phyloP scores from a whole-genome alignment of 2,113 vertebrate species.

The Carettochelys insculpta region DNA sequence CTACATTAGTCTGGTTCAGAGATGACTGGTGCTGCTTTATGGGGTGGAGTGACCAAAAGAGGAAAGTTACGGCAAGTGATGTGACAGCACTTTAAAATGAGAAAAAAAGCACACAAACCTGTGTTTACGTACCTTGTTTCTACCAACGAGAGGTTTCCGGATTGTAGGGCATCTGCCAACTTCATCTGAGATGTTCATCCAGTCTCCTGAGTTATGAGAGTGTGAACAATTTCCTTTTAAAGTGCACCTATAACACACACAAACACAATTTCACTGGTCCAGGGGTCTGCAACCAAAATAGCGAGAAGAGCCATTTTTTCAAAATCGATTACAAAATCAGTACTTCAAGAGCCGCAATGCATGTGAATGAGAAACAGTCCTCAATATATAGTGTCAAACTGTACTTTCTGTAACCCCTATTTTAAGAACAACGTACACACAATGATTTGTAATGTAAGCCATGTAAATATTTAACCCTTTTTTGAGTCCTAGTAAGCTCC shows the following conservation, averaged over 20 bases:
- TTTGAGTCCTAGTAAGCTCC: no score
- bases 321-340: no score
- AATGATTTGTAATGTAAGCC: no score
- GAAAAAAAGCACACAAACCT: slow-evolving; percentile 19
- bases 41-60: background rate
- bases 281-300: no score
- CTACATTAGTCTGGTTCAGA: background rate
- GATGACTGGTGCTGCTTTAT: background rate
- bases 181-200: slow-evolving; percentile 61
- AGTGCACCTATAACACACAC: slow-evolving; percentile 68
- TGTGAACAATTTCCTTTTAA: slow-evolving; percentile 65
- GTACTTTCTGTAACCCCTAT: no score
- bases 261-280: slow-evolving; percentile 59
- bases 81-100: slow-evolving; percentile 13
- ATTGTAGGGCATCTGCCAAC: slow-evolving; percentile 67
- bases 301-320: no score
- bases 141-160: slow-evolving; percentile 36
- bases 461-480: no score
- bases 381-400: no score
- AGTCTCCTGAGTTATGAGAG: slow-evolving; percentile 48
- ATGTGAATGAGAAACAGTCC: no score
- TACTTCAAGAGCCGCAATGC: no score
- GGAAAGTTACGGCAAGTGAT: background rate
- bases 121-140: slow-evolving; percentile 61
- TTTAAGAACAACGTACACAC: no score